phyloP scores from a whole-genome alignment of 2,888 invertebrate genomes.

The Drosophila antonietae region DNA sequence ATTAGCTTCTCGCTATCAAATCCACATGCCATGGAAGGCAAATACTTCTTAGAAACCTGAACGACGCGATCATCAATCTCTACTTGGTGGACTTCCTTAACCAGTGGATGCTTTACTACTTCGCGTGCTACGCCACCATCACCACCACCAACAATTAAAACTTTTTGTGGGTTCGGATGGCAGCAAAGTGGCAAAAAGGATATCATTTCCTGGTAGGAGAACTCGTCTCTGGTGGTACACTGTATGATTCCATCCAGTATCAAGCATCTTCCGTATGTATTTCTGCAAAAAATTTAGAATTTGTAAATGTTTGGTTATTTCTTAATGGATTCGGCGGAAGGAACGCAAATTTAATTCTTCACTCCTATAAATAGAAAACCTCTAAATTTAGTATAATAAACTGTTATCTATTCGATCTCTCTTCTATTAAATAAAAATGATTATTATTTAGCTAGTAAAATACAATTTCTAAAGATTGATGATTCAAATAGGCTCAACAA shows the following conservation, averaged over 20 bases:
- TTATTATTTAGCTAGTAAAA: not conserved
- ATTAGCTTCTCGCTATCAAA: conserved; percentile 93
- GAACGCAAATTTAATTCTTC: no score
- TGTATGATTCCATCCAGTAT: conserved; percentile 98
- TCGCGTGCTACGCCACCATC: conserved; percentile 99
- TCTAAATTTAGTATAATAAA: not conserved
- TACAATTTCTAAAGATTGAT: not conserved
- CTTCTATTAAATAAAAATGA: not conserved
- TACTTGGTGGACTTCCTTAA: conserved; percentile 94
- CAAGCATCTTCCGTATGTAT: conserved; percentile 91
- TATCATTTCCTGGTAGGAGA: conserved; percentile 99
- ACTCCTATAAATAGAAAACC: no score
- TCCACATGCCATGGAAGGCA: conserved; percentile 96
- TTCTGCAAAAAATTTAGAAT: conserved; percentile 47
- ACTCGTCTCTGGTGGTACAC: conserved; percentile 98
- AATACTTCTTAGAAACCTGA: conserved; percentile 93
- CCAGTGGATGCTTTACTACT: conserved; percentile 95
- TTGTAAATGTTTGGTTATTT: not conserved
- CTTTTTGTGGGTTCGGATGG: conserved; percentile 95
- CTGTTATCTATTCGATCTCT: not conserved
- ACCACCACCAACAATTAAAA: conserved; percentile 98
- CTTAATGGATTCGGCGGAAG: no score
- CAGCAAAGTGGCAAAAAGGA: conserved; percentile 95
- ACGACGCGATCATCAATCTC: conserved; percentile 98
- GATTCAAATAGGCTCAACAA: not conserved